These are phyloP conservation scores for Dolomedes plantarius DNA, from an alignment of 2,888 invertebrate genomes.

Conservation along the genomic window DNA sequence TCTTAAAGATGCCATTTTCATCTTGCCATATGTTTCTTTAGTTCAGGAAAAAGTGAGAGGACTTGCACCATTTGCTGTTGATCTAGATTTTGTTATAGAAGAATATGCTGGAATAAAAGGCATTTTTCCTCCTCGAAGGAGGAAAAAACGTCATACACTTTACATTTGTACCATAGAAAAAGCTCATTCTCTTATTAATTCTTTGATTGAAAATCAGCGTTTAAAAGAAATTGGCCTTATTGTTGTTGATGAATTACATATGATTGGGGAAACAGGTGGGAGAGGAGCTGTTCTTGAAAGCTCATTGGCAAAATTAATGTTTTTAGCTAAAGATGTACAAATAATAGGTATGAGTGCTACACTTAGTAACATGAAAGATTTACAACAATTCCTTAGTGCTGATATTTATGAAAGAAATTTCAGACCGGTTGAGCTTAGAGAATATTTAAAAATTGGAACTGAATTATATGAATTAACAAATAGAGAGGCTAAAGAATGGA, in stretches of 20 bases:
- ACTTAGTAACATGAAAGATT: conserved; percentile 90
- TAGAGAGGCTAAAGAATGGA: conserved; percentile 74
- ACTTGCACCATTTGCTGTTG: conserved; percentile 90
- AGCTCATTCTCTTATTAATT: conserved; percentile 88
- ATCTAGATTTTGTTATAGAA: conserved; percentile 91
- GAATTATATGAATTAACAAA: conserved; percentile 81
- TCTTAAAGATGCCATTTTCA: conserved; percentile 89
- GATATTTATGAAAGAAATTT: conserved; percentile 89
- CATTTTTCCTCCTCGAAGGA: conserved; percentile 86
- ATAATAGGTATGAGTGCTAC: conserved; percentile 98
- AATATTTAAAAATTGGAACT: conserved; percentile 83
- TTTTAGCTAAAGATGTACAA: conserved; percentile 81
- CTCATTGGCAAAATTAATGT: conserved; percentile 86
- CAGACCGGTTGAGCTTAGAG: conserved; percentile 87
- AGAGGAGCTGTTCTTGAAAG: conserved; percentile 91
- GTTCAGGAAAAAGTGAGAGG: conserved; percentile 93
- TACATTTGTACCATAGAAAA: conserved; percentile 97
- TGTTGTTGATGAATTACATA: conserved; percentile 92
- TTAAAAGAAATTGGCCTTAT: conserved; percentile 87
- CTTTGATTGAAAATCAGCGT: conserved; percentile 86
- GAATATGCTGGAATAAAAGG: conserved; percentile 97
- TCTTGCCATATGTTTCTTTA: conserved; percentile 95
- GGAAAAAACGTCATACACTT: conserved; percentile 84
- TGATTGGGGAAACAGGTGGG: conserved; percentile 89
- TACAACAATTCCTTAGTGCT: conserved; percentile 87